Evolutionary conservation across 2,888 invertebrate genomes (phyloP).

Genomic region (Xestia rhomboidea): DNA sequence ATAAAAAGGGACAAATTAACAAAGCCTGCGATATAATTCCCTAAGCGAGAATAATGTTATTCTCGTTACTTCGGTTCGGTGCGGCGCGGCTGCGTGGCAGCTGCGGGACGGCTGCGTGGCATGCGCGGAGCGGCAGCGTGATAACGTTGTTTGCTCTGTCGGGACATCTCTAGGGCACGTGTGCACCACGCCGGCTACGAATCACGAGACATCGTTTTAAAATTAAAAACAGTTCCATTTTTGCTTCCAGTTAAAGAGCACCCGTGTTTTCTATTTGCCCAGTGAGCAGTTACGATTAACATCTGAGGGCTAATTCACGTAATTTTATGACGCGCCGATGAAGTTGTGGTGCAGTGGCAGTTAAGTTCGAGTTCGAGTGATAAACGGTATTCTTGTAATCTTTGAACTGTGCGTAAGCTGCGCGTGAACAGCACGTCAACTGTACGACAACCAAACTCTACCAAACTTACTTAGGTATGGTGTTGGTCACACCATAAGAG

Average conservation of each 20-base stretch:
- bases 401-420: too few relatives aligned
- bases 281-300: background rate
- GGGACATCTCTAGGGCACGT: constrained; percentile 19
- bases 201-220: constrained; percentile 10
- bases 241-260: background rate
- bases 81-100: constrained; percentile 6
- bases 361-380: too few relatives aligned
- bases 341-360: too few relatives aligned
- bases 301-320: too few relatives aligned
- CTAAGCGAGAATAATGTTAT: constrained; percentile 29
- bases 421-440: too few relatives aligned
- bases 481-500: too few relatives aligned
- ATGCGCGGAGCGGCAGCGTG: background rate
- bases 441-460: too few relatives aligned
- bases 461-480: too few relatives aligned
- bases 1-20: constrained; percentile 48
- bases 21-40: constrained; percentile 47
- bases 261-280: background rate
- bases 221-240: constrained; percentile 9
- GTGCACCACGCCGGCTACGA: background rate
- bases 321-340: too few relatives aligned
- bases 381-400: too few relatives aligned
- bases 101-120: background rate
- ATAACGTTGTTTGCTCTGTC: constrained; percentile 16
- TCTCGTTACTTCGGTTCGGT: constrained; percentile 20